Conservation (phyloP, 2,888 invertebrate species). For the Hirudinaria manillensis region DNA sequence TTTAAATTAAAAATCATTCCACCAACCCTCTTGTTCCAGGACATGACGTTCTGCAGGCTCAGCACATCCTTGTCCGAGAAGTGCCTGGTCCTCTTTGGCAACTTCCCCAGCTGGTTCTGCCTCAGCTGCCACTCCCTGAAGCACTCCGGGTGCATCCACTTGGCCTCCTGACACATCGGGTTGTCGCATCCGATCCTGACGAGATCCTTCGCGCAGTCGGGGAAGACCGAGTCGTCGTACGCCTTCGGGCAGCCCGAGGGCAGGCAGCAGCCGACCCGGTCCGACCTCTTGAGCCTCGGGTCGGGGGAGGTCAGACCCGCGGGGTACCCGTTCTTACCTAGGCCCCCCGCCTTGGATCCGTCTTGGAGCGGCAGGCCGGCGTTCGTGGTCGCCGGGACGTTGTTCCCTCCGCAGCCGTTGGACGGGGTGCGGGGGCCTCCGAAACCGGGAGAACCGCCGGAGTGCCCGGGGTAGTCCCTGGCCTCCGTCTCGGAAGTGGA, state of each 20-base stretch:
- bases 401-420: too few species aligned
- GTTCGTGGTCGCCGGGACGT: too few species aligned
- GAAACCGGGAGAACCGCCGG: too few species aligned
- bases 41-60: background rate
- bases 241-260: background rate
- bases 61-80: conserved; percentile 8
- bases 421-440: too few species aligned
- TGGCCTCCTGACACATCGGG: conserved; percentile 14
- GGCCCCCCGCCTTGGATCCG: too few species aligned
- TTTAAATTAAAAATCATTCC: background rate
- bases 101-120: background rate
- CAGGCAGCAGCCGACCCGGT: background rate
- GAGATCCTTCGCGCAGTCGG: background rate
- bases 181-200: conserved; percentile 20
- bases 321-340: too few species aligned
- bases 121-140: conserved; percentile 21
- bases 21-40: conserved; percentile 2
- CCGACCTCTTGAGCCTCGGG: too few species aligned
- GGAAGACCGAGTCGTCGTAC: conserved; percentile 16
- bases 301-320: too few species aligned
- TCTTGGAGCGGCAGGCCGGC: too few species aligned
- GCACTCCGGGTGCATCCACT: conserved; percentile 26
- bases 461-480: too few species aligned
- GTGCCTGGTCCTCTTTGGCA: conserved; percentile 19
- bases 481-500: too few species aligned